Evolutionary conservation across 2,113 vertebrate species (phyloP), one percentile per base, ranked within the genome.

Genomic region (Pterocles burchelli): DNA sequence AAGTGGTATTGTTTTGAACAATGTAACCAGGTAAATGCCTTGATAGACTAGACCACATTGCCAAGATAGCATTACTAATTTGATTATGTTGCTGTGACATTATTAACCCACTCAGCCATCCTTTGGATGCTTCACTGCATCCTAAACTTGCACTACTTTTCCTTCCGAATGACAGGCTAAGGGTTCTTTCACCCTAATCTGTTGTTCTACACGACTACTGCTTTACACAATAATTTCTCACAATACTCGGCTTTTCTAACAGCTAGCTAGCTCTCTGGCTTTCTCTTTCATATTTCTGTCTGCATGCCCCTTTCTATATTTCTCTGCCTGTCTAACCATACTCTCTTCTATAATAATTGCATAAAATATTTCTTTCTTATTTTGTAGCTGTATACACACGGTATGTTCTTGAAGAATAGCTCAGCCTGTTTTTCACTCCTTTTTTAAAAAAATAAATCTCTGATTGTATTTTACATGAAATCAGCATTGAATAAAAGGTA

Each of bases 21-120:
- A 48, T 52, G 36, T 81, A 91, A 90, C 87, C 95, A 96, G 94
- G 95, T 95, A 96, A 96, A 96, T 86, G 93, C 79, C 85, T 90
- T 92, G 90, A 92, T 90, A 93, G 95, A 88, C 61, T 63, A 81
- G 70, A 87, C 46, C 55, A 63, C 88, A 84, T 86, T 1, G 2
- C 88, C 83, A 95, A 78, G 95, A 93, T 96, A 95, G 92, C 95
- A 96, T 96, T 90, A 90, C 93, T 96, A 94, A 95, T 97, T 96
- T 95, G 93, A 96, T 96, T 96, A 95, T 95, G 94, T 90, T 38
- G 14, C 87, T 91, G 82, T 91, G 95, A 90, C 94, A 92, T 96
- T 97, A 96, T 96, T 95, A 97, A 94, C 90, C 84, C 91, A 84
- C 93, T 96, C 96, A 96, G 85, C 90, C 90, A 92, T 96, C 77